These are phyloP conservation scores for Perodicticus potto DNA, from an alignment of 2,797 vertebrate species.

Conservation along the genomic window DNA sequence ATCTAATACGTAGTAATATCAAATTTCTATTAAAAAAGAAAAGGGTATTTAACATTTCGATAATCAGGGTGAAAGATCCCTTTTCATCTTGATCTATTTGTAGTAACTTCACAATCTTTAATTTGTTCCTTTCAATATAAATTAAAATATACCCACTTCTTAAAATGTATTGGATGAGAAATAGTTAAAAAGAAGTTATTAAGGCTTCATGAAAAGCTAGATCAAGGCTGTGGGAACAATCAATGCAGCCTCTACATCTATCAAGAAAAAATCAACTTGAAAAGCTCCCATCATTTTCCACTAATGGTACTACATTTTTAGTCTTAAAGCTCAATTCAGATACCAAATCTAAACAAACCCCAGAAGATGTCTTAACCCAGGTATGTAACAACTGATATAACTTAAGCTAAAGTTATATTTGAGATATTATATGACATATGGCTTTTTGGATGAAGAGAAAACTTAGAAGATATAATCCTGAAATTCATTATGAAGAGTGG, in stretches of 20 bases:
- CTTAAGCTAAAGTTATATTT: neutral
- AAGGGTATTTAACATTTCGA: neutral
- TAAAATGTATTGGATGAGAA: constrained; percentile 26
- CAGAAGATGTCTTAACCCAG: neutral
- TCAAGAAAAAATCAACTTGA: constrained; percentile 28
- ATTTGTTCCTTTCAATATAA: neutral
- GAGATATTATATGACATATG: neutral
- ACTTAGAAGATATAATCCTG: neutral
- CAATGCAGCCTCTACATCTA: neutral
- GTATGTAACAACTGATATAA: neutral
- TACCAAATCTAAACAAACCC: neutral
- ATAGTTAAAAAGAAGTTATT: neutral
- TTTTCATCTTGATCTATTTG: neutral
- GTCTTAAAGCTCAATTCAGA: constrained; percentile 9
- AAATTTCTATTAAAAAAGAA: neutral
- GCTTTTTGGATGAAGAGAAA: neutral
- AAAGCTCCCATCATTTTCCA: neutral
- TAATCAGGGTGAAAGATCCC: neutral
- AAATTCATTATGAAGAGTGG: neutral
- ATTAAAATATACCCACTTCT: neutral
- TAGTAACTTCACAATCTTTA: neutral
- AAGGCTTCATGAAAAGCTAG: constrained; percentile 16
- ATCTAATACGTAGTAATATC: neutral
- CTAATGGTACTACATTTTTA: neutral
- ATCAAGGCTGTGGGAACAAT: neutral